Evolutionary conservation across 2,797 vertebrate genomes (phyloP).

Genomic region (Eulemur mongoz): DNA sequence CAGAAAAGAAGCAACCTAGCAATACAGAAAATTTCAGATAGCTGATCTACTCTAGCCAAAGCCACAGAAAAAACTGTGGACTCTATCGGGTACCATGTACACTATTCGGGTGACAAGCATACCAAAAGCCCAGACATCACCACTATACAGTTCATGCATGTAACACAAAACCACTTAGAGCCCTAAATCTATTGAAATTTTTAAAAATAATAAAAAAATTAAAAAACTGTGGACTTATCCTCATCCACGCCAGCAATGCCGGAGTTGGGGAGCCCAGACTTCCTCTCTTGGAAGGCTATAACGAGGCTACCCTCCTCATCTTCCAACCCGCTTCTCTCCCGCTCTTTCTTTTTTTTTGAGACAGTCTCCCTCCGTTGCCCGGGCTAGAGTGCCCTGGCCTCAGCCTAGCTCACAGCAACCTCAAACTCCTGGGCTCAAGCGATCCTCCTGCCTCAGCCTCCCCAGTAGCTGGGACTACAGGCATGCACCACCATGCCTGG

Average conservation of each 20-base stretch:
- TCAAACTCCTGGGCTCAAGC: too few species aligned
- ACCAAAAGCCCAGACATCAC: too few species aligned
- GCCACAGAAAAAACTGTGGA: not conserved
- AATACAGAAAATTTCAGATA: not conserved
- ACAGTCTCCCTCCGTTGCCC: too few species aligned
- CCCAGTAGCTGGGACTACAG: too few species aligned
- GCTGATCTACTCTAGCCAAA: not conserved
- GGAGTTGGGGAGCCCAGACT: not conserved
- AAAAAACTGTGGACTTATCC: not conserved
- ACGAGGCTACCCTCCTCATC: not conserved
- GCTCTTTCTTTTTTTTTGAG: too few species aligned
- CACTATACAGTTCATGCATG: too few species aligned
- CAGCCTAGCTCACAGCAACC: too few species aligned
- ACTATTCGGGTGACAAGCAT: too few species aligned
- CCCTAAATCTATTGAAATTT: not conserved
- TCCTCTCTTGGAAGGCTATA: not conserved
- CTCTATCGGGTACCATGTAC: not conserved
- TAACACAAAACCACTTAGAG: not conserved
- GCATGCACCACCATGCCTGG: too few species aligned
- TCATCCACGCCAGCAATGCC: not conserved
- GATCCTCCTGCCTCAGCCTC: too few species aligned
- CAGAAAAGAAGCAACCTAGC: not conserved
- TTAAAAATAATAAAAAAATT: not conserved
- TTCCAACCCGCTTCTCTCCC: not conserved
- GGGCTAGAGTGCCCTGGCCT: too few species aligned